Evolutionary conservation across 2,113 vertebrate species (phyloP).

Genomic region (Lathamus discolor): DNA sequence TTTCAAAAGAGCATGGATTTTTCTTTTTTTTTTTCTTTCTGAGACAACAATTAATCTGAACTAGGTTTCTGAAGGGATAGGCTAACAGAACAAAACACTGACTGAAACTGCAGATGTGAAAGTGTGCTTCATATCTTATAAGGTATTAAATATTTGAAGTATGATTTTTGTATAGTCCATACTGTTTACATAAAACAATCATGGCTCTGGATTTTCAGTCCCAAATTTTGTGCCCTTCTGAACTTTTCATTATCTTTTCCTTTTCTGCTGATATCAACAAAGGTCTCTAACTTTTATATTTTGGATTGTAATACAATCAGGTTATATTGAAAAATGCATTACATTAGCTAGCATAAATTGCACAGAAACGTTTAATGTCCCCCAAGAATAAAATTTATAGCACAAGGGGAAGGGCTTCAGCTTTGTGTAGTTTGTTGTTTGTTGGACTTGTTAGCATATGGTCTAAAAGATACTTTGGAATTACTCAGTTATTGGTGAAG

Average conservation of each 20-base stretch:
- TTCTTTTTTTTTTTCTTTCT: constrained; percentile 8
- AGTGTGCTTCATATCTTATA: constrained; percentile 8
- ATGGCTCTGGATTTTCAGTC: constrained; percentile 54
- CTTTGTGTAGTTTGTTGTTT: background rate
- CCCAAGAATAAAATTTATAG: background rate
- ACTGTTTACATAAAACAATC: constrained; percentile 12
- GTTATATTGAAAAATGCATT: background rate
- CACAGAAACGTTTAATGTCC: background rate
- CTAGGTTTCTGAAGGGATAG: constrained; percentile 23
- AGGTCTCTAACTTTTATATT: constrained; percentile 41
- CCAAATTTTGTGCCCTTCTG: constrained; percentile 32
- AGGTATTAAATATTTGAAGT: constrained; percentile 66
- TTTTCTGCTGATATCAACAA: constrained; percentile 40
- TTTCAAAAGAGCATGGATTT: constrained; percentile 58
- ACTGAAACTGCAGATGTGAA: constrained; percentile 51
- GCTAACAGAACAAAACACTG: constrained; percentile 22
- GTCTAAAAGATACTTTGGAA: background rate
- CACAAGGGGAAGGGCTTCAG: background rate
- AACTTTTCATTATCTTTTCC: constrained; percentile 56
- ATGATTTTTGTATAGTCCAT: constrained; percentile 30
- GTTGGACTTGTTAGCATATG: background rate
- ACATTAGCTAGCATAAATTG: background rate
- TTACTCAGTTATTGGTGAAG: background rate
- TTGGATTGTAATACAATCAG: constrained; percentile 24
- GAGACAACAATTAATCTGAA: constrained; percentile 43